A percentile compares a stretch with the other conserved stretches of the same genome.
These are phyloP conservation scores for Drosophila tsacasi DNA, from an alignment of 1,140 invertebrate species.

Conservation along the genomic window DNA sequence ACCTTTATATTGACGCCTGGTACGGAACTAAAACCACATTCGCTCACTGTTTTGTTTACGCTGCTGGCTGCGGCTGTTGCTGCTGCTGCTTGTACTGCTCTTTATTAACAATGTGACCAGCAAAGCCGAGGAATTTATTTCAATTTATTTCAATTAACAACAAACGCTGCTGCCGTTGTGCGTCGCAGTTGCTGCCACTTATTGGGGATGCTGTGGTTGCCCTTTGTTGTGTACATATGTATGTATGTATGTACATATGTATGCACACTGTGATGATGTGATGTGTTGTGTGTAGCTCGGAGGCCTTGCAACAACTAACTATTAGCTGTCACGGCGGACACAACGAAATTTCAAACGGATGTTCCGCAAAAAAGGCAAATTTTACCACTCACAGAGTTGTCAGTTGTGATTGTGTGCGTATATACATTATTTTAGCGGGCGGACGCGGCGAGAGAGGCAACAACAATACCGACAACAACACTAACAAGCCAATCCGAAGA, in stretches of 20 bases:
- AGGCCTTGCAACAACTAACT: slow-evolving; percentile 79
- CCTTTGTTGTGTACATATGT: slow-evolving; percentile 41
- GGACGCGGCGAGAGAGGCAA: slow-evolving; percentile 54
- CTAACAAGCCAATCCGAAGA: not conserved
- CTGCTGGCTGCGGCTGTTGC: slow-evolving; percentile 16
- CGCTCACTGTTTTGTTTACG: slow-evolving; percentile 55
- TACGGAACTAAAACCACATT: slow-evolving; percentile 24
- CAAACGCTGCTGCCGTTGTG: slow-evolving; percentile 34
- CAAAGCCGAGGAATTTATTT: slow-evolving; percentile 77
- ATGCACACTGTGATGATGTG: not conserved
- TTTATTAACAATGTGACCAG: slow-evolving; percentile 81
- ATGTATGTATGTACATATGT: not conserved
- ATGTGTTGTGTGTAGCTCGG: slow-evolving; percentile 66
- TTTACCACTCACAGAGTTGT: slow-evolving; percentile 68
- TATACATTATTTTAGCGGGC: slow-evolving; percentile 58
- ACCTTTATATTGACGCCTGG: slow-evolving; percentile 7
- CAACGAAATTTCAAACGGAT: slow-evolving; percentile 64
- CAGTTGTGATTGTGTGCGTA: slow-evolving; percentile 31
- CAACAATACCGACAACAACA: slow-evolving; percentile 13
- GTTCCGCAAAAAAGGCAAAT: slow-evolving; percentile 55
- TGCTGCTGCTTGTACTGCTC: slow-evolving; percentile 42
- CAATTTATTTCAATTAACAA: slow-evolving; percentile 84
- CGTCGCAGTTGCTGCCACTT: slow-evolving; percentile 61
- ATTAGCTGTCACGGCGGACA: slow-evolving; percentile 59
- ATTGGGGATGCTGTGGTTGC: slow-evolving; percentile 53